Evolutionary conservation across 2,113 vertebrate genomes (phyloP), one percentile per base, ranked within the genome.

Genomic region (Emydocephalus ijimae): DNA sequence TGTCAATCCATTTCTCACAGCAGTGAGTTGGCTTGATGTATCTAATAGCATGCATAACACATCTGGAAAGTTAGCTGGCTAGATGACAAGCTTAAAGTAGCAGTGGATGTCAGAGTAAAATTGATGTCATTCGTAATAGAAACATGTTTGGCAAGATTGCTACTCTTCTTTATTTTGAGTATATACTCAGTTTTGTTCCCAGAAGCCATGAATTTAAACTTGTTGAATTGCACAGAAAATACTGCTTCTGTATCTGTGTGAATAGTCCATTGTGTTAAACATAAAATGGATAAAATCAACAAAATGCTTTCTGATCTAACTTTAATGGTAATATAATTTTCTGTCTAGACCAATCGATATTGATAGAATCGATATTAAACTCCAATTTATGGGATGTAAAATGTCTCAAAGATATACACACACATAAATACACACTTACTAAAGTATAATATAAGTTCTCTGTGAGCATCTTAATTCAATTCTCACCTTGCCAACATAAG

Each of bases 91-190:
- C 86, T 54, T 54, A 59, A 29, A 91, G 34, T 93, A 69, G n/a
- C 48, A 45, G 7, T 90, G 57, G 48, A 87, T 87, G 57, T 56
- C 55, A 29, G 56, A 69, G 10, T 87, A 54, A 39, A 55, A 43
- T 48, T 90, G 89, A 90, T 56, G 89, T 93, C 89, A 88, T 91
- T 85, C 8, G 21, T 89, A 89, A 91, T 57, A 85, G 18, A 34
- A 91, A 59, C 43, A 91, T 91, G 29, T 93, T 91, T 54, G 43
- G 90, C 87, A 85, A 12, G 87, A 43, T 88, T 45, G 34, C 54
- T 45, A 7, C 89, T 93, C 24, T 90, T 64, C 43, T 91, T 88
- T 91, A 87, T 90, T 81, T 69, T 88, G 59, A 92, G 52, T 48
- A 89, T 92, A 29, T 89, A 20, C 50, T 92, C 39, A 12, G 50